Conservation (phyloP, 2,113 vertebrate species). For the Carassius gibelio region DNA sequence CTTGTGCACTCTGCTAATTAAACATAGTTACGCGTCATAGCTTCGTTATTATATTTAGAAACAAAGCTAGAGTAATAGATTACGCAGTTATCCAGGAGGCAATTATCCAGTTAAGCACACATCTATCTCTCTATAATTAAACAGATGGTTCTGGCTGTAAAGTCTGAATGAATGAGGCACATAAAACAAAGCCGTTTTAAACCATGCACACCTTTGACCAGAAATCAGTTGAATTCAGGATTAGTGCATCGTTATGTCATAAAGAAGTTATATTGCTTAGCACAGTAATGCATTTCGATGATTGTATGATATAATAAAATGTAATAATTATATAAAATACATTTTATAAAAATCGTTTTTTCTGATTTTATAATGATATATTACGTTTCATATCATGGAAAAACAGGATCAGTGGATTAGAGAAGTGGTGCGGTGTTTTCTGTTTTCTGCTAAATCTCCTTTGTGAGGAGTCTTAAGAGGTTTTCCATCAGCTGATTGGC, state of each 20-base stretch:
- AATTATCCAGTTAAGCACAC: background rate
- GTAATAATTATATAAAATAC: too few relatives aligned
- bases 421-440: background rate
- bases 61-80: background rate
- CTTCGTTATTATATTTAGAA: background rate
- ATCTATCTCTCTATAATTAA: background rate
- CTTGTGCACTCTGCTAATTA: background rate
- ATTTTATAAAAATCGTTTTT: too few relatives aligned
- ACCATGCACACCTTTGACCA: background rate
- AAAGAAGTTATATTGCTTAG: background rate
- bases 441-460: slow-evolving; percentile 13
- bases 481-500: slow-evolving; percentile 53
- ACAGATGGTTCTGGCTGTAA: background rate
- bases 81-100: background rate
- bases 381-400: background rate
- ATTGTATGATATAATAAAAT: background rate
- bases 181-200: background rate
- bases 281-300: background rate
- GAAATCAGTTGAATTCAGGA: background rate
- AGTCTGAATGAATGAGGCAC: background rate
- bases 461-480: slow-evolving; percentile 45
- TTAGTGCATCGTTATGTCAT: background rate
- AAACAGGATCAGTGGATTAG: background rate
- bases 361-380: background rate
- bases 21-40: background rate